These are phyloP conservation scores for Sylvilagus bachmani DNA, from an alignment of 2,113 vertebrate species.

Conservation along the genomic window DNA sequence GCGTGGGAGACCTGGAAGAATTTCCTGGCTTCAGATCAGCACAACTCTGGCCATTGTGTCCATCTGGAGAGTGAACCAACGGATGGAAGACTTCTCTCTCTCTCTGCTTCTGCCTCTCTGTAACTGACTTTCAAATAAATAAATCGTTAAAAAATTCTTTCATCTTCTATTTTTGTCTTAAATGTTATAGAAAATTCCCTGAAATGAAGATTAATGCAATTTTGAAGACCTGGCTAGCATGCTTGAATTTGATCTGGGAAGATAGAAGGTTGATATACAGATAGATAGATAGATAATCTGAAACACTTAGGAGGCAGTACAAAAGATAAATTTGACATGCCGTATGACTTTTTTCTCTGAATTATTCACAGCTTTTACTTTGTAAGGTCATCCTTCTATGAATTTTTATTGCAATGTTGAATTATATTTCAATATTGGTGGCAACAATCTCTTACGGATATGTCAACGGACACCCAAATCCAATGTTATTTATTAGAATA, in stretches of 20 bases:
- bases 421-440: constrained; percentile 69
- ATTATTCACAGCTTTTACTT: neutral
- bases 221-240: neutral
- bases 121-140: too few relatives aligned
- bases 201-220: neutral
- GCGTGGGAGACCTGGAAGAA: too few relatives aligned
- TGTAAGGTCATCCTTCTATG: neutral
- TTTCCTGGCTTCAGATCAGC: too few relatives aligned
- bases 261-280: neutral
- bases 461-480: constrained; percentile 41
- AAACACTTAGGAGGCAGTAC: neutral
- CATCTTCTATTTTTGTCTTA: constrained; percentile 22
- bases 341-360: constrained; percentile 47
- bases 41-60: too few relatives aligned
- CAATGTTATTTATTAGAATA: constrained; percentile 46
- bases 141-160: neutral
- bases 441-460: constrained; percentile 2
- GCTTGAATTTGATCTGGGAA: neutral
- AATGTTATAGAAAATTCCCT: constrained; percentile 11
- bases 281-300: neutral
- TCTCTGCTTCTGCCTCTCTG: too few relatives aligned
- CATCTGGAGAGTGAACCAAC: too few relatives aligned
- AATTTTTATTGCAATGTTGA: too few relatives aligned
- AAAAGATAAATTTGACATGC: neutral
- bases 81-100: too few relatives aligned